A percentile compares a stretch with the other conserved stretches of the same genome.
Conservation (phyloP, 1,140 invertebrate genomes). For the Bombus haemorrhoidalis region DNA sequence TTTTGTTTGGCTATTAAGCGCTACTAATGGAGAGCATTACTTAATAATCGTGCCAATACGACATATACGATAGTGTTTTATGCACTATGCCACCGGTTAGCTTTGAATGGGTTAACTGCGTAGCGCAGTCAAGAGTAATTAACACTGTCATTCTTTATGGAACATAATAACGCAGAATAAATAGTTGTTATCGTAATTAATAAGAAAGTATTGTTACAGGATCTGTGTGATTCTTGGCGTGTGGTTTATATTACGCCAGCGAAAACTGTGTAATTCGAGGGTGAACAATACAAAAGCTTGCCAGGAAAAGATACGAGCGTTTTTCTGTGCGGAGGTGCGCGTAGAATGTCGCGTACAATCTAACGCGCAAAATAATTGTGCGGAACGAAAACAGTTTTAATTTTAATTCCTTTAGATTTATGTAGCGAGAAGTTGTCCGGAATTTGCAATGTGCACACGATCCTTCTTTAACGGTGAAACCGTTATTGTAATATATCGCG, state of each 20-base stretch:
- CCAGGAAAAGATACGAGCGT: neutral
- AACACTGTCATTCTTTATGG: neutral
- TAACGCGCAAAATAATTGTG: neutral
- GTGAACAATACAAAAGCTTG: neutral
- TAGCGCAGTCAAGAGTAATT: neutral
- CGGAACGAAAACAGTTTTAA: neutral
- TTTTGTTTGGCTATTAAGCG: no score
- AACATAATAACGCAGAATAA: neutral
- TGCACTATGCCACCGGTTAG: no score
- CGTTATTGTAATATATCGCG: no score
- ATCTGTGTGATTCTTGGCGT: neutral
- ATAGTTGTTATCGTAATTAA: neutral
- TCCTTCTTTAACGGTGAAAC: no score
- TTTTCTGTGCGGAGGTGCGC: neutral
- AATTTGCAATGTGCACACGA: neutral
- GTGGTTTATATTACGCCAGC: neutral
- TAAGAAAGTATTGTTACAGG: neutral
- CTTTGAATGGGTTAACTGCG: neutral
- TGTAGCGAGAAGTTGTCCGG: neutral
- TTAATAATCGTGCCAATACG: no score
- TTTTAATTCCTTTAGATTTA: neutral
- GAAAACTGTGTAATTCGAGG: neutral
- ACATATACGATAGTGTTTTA: no score
- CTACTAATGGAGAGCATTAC: no score
- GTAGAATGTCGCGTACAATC: neutral